These are phyloP conservation scores for Trachelus tabidus DNA, from an alignment of 2,888 invertebrate species.

Conservation along the genomic window DNA sequence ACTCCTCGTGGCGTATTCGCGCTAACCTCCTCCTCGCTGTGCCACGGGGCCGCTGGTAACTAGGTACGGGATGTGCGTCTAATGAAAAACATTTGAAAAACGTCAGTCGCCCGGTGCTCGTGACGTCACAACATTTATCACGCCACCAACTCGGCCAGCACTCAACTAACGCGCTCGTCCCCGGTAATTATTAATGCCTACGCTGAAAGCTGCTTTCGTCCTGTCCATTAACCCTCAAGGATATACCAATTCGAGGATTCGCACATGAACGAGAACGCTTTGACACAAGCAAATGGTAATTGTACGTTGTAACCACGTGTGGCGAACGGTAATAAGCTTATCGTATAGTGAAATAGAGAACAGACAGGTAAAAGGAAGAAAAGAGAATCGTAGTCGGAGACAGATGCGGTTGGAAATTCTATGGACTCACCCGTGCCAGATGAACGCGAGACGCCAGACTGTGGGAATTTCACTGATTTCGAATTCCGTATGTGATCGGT, in stretches of 20 bases:
- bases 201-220: not conserved
- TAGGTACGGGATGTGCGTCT: constrained; percentile 13
- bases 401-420: not conserved
- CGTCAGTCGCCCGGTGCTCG: constrained; percentile 18
- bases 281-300: not conserved
- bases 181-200: constrained; percentile 17
- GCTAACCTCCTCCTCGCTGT: not conserved
- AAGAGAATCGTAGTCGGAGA: not conserved
- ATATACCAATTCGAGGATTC: not conserved
- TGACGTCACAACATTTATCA: constrained; percentile 20
- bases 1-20: not conserved
- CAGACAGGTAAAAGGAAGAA: not conserved
- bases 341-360: not conserved
- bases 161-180: constrained; percentile 1
- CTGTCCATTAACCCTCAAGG: not conserved
- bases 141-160: constrained; percentile 10
- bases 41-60: not conserved
- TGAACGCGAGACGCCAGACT: constrained; percentile 1
- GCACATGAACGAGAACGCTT: not conserved
- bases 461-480: constrained; percentile 11
- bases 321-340: not conserved
- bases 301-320: not conserved
- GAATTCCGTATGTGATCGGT: not conserved
- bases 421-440: not conserved
- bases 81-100: constrained; percentile 22